Evolutionary conservation across 2,113 vertebrate species (phyloP).

Genomic region (Phalacrocorax pelagicus): DNA sequence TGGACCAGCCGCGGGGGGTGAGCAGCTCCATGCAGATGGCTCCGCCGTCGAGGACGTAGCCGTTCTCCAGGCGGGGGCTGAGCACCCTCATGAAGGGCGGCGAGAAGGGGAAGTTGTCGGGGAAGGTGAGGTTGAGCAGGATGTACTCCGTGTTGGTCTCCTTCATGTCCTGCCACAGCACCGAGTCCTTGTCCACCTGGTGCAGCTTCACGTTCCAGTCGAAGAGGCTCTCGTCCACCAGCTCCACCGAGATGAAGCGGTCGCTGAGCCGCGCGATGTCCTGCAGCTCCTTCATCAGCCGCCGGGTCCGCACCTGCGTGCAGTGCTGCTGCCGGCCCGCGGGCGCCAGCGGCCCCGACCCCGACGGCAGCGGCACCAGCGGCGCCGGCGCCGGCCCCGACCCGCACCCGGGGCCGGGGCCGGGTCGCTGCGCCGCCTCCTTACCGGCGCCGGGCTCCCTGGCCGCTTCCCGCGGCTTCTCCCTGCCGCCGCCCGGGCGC

Average conservation of each 20-base stretch:
- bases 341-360: slow-evolving; percentile 80
- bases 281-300: slow-evolving; percentile 99
- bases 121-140: slow-evolving; percentile 97
- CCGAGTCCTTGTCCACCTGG: slow-evolving; percentile 99
- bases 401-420: no score
- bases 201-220: slow-evolving; percentile 99
- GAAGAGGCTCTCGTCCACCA: slow-evolving; percentile 98
- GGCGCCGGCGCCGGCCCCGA: slow-evolving; percentile 68
- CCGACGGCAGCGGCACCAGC: slow-evolving; percentile 72
- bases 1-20: slow-evolving; percentile 98
- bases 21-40: slow-evolving; percentile 99
- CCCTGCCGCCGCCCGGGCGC: no score
- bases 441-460: no score
- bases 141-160: slow-evolving; percentile 98
- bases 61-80: slow-evolving; percentile 95
- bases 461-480: no score
- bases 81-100: slow-evolving; percentile 98
- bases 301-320: slow-evolving; percentile 94
- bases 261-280: slow-evolving; percentile 96
- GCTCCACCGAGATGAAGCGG: slow-evolving; percentile 98
- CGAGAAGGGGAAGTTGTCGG: slow-evolving; percentile 98
- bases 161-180: slow-evolving; percentile 99
- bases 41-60: slow-evolving; percentile 97
- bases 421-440: no score
- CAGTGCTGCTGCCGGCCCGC: slow-evolving; percentile 91